Base-by-base conservation (phyloP, 2,888 invertebrate species). In the Alsophila aescularia region DNA sequence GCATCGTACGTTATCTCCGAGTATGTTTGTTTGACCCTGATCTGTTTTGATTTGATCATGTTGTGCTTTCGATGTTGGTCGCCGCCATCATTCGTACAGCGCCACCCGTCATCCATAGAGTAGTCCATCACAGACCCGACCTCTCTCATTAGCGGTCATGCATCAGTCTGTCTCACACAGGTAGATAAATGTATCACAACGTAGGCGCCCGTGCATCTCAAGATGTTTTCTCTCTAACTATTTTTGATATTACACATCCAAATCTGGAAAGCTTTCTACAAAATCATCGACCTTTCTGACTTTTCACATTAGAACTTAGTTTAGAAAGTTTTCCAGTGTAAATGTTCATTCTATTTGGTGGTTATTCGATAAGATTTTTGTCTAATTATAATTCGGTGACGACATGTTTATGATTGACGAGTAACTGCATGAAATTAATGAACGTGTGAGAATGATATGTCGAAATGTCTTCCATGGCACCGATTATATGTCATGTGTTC, bases 131-230 rank as follows among this genome's bases (percentile, higher is more conserved):
- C 85, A 76, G 72, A 80, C 83, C 85, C 82, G 83, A 82, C 81
- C 83, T 85, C 81, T 78, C 60, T 86, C 90, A 89, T 87, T 90
- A 90, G 90, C 72, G 79, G 81, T 81, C 87, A 86, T 87, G 72
- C 66, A 85, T 87, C 84, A 81, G 83, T 82, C 79, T 85, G 73
- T 82, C 75, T 83, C 89, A 86, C 85, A 79, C 77, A 85, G 86
- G 79, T 90, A 90, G 91, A 90, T 91, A 90, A 90, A 84, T 90
- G 91, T 91, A 91, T 91, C 91, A 91, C 91, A 91, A 90, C 77
- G 75, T 90, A 90, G 84, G 89, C 90, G 91, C 91, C 90, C 90
- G 87, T 85, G 81, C 87, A 85, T 84, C 75, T 69, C 63, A 70
- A 62, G 73, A 75, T 75, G 75, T 79, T 75, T 73, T 75, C 76